Evolutionary conservation across 2,797 vertebrate species (phyloP).

Genomic region (Periparus ater): DNA sequence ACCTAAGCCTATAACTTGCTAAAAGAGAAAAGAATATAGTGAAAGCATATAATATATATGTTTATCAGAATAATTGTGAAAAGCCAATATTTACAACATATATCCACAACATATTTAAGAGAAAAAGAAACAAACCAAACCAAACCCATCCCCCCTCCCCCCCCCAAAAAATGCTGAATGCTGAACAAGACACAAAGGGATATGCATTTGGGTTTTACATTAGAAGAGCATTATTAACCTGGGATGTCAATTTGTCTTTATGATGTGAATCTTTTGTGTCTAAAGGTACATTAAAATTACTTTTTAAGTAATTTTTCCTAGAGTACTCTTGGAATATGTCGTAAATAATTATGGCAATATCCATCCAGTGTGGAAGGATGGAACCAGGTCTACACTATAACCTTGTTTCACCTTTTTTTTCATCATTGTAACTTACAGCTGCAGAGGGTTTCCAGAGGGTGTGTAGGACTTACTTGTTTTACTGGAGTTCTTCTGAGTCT

Average conservation of each 20-base stretch:
- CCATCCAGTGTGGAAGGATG: neutral
- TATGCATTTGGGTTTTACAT: neutral
- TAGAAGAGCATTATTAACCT: neutral
- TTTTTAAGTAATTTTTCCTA: neutral
- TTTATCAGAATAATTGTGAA: too few species aligned
- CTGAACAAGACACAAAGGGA: neutral
- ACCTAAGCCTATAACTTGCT: too few species aligned
- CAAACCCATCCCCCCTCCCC: accelerated
- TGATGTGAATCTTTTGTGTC: neutral
- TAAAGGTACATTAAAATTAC: neutral
- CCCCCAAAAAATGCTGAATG: accelerated
- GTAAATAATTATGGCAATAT: neutral
- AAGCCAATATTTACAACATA: too few species aligned
- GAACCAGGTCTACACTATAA: neutral
- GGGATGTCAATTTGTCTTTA: neutral
- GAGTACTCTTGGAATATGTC: neutral
- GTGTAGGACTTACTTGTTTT: neutral
- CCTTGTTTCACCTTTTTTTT: neutral
- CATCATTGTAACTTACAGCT: neutral
- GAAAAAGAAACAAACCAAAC: neutral
- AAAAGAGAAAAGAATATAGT: too few species aligned
- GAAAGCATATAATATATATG: too few species aligned
- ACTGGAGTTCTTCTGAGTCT: neutral
- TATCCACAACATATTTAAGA: too few species aligned
- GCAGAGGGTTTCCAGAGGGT: neutral